Base-by-base conservation (phyloP, 1,140 invertebrate species). In the Sycophaga agraensis region DNA sequence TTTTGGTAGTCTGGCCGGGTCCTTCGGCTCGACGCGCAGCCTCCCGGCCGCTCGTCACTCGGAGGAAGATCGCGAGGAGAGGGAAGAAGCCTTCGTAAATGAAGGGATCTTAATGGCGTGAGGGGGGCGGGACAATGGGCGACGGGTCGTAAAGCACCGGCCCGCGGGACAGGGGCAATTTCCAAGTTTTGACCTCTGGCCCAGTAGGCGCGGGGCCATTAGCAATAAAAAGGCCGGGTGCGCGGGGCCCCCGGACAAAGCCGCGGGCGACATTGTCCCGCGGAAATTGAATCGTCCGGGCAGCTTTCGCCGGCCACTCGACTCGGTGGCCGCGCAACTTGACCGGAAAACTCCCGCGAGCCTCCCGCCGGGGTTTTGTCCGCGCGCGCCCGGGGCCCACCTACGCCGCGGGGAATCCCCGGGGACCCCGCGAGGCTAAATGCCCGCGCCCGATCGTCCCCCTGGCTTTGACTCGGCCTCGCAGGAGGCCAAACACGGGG, bases 251-350 rank as follows among this genome's bases (percentile, higher is more conserved):
- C 45, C 19, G 26, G 14, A 35, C 48, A 16, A n/a, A 7, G 21
- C 12, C 9, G 24, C 21, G 46, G 28, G 28, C 24, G 21, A n/a
- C 11, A 11, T 4, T 31, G 28, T 31, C 28, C n/a, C 46, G 37
- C 37, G 43, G 35, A 55, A 61, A 61, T 61, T 61, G 59, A 61
- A 61, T 61, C 51, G 59, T 53, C 51, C 39, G 16, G 7, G 16
- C 35, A 19, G 16, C 58, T 48, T 45, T 34, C 11, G 40, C 9
- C 58, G 6, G 24, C 35, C 35, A 8, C 22, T 3, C n/a, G 11
- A 31, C 28, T 31, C 28, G 28, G 5, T 31, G 5, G 5, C 28
- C 28, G 28, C 26, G 34, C 22, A 45, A 46, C 43, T 56, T 50
- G 59, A 48, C 50, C 59, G 59, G 50, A 54, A 61, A 54, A 54